Evolutionary conservation across 2,113 vertebrate genomes (phyloP).

Genomic region (Dipodomys ordii): DNA sequence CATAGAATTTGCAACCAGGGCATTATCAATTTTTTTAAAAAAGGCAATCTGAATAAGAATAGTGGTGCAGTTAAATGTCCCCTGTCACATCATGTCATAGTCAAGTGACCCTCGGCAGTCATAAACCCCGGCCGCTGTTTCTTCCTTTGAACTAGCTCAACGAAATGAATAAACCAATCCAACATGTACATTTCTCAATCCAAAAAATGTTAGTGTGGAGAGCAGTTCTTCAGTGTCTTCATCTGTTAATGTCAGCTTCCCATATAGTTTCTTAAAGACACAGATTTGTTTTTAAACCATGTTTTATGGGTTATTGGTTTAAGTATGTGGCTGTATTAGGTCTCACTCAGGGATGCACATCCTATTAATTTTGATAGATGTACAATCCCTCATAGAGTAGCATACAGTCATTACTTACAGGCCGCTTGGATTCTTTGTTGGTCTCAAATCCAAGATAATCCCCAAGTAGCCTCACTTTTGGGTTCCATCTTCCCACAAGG

Average conservation of each 20-base stretch:
- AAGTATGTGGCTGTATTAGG: neutral
- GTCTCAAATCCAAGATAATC: too few relatives aligned
- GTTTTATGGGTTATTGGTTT: neutral
- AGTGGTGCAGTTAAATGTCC: neutral
- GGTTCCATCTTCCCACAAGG: too few relatives aligned
- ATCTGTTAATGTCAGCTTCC: neutral
- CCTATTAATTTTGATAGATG: neutral
- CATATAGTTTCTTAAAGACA: neutral
- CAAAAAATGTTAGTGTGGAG: neutral
- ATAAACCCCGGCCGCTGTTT: neutral
- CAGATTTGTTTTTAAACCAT: neutral
- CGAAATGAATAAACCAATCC: neutral
- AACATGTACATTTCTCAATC: neutral
- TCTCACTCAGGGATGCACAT: neutral
- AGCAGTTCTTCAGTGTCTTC: neutral
- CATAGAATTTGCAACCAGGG: neutral
- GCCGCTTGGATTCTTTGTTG: too few relatives aligned
- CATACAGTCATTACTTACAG: too few relatives aligned
- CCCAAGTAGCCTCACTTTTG: too few relatives aligned
- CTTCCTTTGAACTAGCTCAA: neutral
- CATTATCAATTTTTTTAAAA: neutral
- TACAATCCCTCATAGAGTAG: neutral
- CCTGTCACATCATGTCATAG: neutral
- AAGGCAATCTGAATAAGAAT: neutral
- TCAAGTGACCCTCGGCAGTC: neutral